Evolutionary conservation across 2,888 invertebrate genomes (phyloP), one percentile per base, ranked within the genome.

Genomic region (Dynastes grantii): DNA sequence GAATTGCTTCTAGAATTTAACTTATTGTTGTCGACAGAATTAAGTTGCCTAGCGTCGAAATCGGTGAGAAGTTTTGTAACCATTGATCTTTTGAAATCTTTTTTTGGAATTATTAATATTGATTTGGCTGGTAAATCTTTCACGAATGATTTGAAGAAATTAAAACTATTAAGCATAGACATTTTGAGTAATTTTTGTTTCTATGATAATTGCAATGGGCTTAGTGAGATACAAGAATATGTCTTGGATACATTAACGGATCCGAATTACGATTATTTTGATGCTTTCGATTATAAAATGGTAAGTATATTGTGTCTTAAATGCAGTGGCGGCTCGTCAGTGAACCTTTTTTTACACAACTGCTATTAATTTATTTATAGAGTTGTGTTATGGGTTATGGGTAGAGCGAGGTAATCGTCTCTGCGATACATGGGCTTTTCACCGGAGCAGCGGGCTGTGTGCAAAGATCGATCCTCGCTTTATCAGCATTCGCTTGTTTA

Each of bases 131-230:
- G 27, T 11, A 40, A 40, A 81, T 81, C 40, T 61, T 76, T 70
- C 78, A 83, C 65, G 81, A 83, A 80, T 77, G 79, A 45, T 82
- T 82, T 83, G 49, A 81, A 82, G 80, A 40, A 70, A 16, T 32
- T 67, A 68, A 79, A 76, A 76, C 29, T 76, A 8, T 51, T 51
- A 29, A 75, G 77, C 22, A 63, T 83, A 51, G 80, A 81, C 61
- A 82, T 84, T 32, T 80, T 88, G 27, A 83, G 85, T 11, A 84
- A 81, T 75, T 88, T 84, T 79, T 83, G 84, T 77, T 84, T 84
- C 75, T 79, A 84, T 51, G 82, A 84, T 55, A 81, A 79, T 77
- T 71, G 76, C n/a, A 79, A 29, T 9, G 71, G 67, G 32, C 75
- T 84, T 53, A 83, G 81, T 37, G 79, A 81, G 29, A 81, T 78